These are phyloP conservation scores for Brachymystax lenok DNA, from an alignment of 2,797 vertebrate genomes.

Conservation along the genomic window DNA sequence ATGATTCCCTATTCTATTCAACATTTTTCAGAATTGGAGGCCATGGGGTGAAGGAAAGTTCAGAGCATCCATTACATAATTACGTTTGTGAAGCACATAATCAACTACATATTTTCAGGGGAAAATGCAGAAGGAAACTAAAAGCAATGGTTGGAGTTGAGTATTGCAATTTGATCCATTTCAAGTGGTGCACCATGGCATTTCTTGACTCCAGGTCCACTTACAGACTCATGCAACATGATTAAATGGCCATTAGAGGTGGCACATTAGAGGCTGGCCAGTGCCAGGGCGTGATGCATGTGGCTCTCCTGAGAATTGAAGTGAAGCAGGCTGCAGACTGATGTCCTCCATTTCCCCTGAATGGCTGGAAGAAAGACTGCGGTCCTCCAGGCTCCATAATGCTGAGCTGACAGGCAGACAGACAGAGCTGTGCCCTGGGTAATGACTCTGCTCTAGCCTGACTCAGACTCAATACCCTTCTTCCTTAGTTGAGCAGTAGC, in stretches of 20 bases:
- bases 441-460: conserved; percentile 35
- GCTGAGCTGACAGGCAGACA: conserved; percentile 37
- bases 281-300: conserved; percentile 51
- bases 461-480: not conserved
- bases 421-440: conserved; percentile 22
- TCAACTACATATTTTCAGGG: not conserved
- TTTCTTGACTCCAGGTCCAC: conserved; percentile 20
- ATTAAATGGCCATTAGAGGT: conserved; percentile 55
- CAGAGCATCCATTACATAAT: not conserved
- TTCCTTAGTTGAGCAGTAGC: conserved; percentile 6
- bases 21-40: not conserved
- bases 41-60: not conserved
- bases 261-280: conserved; percentile 51
- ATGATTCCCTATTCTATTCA: not conserved
- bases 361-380: conserved; percentile 33
- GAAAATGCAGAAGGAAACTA: not conserved
- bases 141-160: conserved; percentile 1
- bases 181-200: conserved; percentile 3
- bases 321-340: conserved; percentile 48
- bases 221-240: conserved; percentile 45
- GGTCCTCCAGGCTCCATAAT: conserved; percentile 28
- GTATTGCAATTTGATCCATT: not conserved
- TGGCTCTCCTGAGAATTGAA: conserved; percentile 41
- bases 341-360: conserved; percentile 55
- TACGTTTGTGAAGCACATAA: not conserved